Conservation (phyloP, 2,113 vertebrate genomes). For the Epinephelus lanceolatus region DNA sequence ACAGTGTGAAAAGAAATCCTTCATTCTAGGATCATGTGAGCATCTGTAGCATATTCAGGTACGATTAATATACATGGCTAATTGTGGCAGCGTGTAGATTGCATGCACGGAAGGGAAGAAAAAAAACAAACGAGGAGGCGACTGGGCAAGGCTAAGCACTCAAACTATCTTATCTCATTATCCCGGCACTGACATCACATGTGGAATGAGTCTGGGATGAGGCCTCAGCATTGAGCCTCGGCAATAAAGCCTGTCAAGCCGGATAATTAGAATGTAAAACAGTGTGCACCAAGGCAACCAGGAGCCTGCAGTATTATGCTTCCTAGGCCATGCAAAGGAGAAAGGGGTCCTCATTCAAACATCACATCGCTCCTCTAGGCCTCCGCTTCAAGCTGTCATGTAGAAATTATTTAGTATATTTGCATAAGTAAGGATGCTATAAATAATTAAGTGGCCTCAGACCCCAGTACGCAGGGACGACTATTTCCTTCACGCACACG, state of each 20-base stretch:
- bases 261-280: constrained; percentile 87
- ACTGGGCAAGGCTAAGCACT: constrained; percentile 63
- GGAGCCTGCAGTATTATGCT: constrained; percentile 72
- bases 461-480: constrained; percentile 49
- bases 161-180: constrained; percentile 83
- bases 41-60: constrained; percentile 43
- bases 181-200: constrained; percentile 76
- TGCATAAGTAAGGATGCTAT: constrained; percentile 85
- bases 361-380: constrained; percentile 77
- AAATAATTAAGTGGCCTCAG: constrained; percentile 80
- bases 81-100: constrained; percentile 37
- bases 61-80: constrained; percentile 33
- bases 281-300: constrained; percentile 76
- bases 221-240: constrained; percentile 76
- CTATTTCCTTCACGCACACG: constrained; percentile 36
- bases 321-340: constrained; percentile 75
- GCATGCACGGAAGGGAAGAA: constrained; percentile 33
- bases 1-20: background rate
- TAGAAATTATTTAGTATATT: constrained; percentile 87
- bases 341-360: constrained; percentile 72
- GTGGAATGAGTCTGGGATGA: constrained; percentile 80
- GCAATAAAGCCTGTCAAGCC: constrained; percentile 82
- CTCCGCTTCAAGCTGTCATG: constrained; percentile 82
- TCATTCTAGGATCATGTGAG: constrained; percentile 12
- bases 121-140: constrained; percentile 48